Conservation (phyloP, 2,888 invertebrate species). For the Psylliodes chrysocephalus region DNA sequence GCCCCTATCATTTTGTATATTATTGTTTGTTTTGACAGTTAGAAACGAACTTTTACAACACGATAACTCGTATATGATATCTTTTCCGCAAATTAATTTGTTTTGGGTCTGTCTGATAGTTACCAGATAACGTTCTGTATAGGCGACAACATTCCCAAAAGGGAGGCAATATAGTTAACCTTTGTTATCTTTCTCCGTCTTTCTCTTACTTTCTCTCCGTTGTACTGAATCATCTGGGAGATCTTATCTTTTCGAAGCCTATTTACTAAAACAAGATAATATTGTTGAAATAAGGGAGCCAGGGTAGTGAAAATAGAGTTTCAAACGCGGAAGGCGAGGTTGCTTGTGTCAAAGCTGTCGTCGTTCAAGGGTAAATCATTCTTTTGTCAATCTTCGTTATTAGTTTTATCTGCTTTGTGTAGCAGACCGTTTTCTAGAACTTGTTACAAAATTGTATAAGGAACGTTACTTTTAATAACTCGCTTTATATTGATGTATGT, state of each 20-base stretch:
- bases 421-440: constrained; percentile 4
- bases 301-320: constrained; percentile 10
- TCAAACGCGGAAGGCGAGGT: not conserved
- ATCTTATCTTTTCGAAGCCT: constrained; percentile 36
- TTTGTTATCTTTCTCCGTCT: constrained; percentile 44
- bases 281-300: constrained; percentile 31
- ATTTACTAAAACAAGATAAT: constrained; percentile 37
- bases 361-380: constrained; percentile 15
- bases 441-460: not conserved
- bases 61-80: constrained; percentile 21
- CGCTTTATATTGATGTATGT: no score
- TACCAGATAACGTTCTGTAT: constrained; percentile 28
- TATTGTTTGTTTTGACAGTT: constrained; percentile 25
- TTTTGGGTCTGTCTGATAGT: constrained; percentile 24
- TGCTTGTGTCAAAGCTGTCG: constrained; percentile 17
- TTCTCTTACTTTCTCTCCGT: constrained; percentile 23
- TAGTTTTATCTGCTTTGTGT: constrained; percentile 10
- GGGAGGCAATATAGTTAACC: constrained; percentile 51
- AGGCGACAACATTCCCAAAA: constrained; percentile 17
- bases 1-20: constrained; percentile 2
- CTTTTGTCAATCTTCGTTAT: constrained; percentile 20
- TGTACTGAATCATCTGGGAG: constrained; percentile 31
- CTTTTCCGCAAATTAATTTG: constrained; percentile 29
- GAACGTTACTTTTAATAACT: no score
- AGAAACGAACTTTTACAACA: constrained; percentile 16